These are phyloP conservation scores for Lepisosteus oculatus DNA, from an alignment of 2,113 vertebrate genomes.

Conservation along the genomic window DNA sequence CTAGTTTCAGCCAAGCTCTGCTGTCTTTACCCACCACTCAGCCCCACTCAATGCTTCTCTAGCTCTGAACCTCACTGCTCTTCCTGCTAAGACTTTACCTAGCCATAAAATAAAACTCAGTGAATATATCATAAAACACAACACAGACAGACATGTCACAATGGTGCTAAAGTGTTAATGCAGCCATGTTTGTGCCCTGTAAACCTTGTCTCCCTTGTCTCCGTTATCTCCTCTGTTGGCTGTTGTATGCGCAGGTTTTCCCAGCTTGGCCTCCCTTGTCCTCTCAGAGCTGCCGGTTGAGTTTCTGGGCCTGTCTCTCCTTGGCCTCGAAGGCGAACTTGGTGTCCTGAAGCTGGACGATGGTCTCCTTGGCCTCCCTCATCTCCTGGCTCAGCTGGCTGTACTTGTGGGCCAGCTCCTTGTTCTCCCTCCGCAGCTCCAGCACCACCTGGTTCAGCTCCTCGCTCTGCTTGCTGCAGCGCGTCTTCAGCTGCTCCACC, in stretches of 20 bases:
- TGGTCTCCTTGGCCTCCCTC: slow-evolving; percentile 77
- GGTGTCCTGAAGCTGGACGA: slow-evolving; percentile 72
- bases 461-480: slow-evolving; percentile 78
- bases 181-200: background rate
- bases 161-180: too few relatives aligned
- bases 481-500: slow-evolving; percentile 81
- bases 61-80: too few relatives aligned
- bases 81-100: too few relatives aligned
- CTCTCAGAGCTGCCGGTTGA: slow-evolving; percentile 76
- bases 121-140: background rate
- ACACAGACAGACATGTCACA: background rate
- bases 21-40: too few relatives aligned
- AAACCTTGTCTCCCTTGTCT: background rate
- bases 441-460: slow-evolving; percentile 76
- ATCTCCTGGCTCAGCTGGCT: slow-evolving; percentile 66
- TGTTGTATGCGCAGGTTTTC: too few relatives aligned
- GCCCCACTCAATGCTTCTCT: too few relatives aligned
- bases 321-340: slow-evolving; percentile 79
- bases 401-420: slow-evolving; percentile 77
- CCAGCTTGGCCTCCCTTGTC: background rate
- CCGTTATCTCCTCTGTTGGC: background rate
- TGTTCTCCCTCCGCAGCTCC: slow-evolving; percentile 73
- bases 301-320: slow-evolving; percentile 82
- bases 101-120: too few relatives aligned
- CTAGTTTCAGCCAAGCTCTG: too few relatives aligned